Conservation (phyloP, 2,797 vertebrate genomes). For the Anguilla pacifica region DNA sequence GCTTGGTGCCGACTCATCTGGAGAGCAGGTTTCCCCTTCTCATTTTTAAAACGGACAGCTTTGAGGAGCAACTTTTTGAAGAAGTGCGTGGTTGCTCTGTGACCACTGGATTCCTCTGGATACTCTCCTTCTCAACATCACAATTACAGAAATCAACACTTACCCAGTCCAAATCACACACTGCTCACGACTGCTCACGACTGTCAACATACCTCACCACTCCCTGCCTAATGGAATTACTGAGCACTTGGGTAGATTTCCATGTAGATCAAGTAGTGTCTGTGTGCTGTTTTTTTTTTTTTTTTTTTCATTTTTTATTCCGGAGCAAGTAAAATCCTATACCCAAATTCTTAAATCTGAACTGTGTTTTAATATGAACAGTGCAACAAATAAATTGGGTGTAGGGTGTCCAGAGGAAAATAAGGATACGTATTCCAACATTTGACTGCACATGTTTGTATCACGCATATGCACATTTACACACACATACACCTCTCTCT, state of each 20-base stretch:
- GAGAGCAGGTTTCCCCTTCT: background rate
- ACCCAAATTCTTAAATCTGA: too few species aligned
- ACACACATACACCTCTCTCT: too few species aligned
- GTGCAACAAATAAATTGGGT: too few species aligned
- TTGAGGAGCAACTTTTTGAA: background rate
- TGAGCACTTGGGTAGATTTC: background rate
- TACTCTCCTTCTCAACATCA: background rate
- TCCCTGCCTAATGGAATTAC: background rate
- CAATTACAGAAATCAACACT: background rate
- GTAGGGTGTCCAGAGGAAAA: too few species aligned
- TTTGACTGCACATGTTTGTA: too few species aligned
- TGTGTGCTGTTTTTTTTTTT: background rate
- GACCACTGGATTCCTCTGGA: too few species aligned
- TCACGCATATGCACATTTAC: too few species aligned
- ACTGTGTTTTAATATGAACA: too few species aligned
- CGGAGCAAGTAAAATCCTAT: too few species aligned
- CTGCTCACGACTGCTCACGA: background rate
- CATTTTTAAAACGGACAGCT: background rate
- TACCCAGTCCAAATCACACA: background rate
- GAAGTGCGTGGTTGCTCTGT: background rate
- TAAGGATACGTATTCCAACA: too few species aligned
- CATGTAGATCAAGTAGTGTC: background rate
- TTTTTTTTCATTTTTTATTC: too few species aligned
- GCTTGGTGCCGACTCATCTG: background rate
- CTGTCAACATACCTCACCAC: background rate